Conservation (phyloP, 37 sponge, comb jelly and placozoan genomes). For the Halichondria panicea region DNA sequence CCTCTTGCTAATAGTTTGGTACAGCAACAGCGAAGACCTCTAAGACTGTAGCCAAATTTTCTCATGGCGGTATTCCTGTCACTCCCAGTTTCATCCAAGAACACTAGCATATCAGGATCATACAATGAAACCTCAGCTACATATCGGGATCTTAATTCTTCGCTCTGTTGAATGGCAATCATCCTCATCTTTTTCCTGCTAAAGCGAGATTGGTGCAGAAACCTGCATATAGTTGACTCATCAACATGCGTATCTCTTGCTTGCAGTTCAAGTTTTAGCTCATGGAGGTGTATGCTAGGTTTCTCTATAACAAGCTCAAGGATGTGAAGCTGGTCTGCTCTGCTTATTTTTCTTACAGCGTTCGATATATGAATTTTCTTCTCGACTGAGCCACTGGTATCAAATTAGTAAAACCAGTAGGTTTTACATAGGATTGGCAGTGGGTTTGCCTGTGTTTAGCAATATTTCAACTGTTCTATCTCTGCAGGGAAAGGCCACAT, state of each 20-base stretch:
- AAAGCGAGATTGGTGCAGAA: not conserved
- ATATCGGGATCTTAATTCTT: conserved; percentile 10
- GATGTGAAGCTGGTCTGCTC: not conserved
- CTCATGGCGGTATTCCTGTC: conserved; percentile 14
- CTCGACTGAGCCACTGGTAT: conserved; percentile 12
- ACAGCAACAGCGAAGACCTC: conserved; percentile 10
- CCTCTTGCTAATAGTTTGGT: conserved; percentile 9
- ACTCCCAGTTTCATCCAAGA: conserved; percentile 40
- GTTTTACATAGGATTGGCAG: too few relatives aligned
- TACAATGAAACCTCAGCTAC: conserved; percentile 7
- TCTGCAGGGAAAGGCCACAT: too few relatives aligned
- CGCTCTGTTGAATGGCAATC: conserved; percentile 11
- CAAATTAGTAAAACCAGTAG: too few relatives aligned
- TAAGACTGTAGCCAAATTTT: conserved; percentile 31
- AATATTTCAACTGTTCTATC: too few relatives aligned
- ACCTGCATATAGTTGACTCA: conserved; percentile 15
- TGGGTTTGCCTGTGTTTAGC: too few relatives aligned
- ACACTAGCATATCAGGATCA: conserved; percentile 21
- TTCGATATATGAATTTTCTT: not conserved
- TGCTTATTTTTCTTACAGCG: not conserved
- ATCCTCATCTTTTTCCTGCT: conserved; percentile 14
- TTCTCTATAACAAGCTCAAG: conserved; percentile 5
- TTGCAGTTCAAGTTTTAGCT: not conserved
- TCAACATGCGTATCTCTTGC: conserved; percentile 8
- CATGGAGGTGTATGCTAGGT: conserved; percentile 18